Conservation (phyloP, 2,113 vertebrate genomes). For the Pomatostomus ruficeps region DNA sequence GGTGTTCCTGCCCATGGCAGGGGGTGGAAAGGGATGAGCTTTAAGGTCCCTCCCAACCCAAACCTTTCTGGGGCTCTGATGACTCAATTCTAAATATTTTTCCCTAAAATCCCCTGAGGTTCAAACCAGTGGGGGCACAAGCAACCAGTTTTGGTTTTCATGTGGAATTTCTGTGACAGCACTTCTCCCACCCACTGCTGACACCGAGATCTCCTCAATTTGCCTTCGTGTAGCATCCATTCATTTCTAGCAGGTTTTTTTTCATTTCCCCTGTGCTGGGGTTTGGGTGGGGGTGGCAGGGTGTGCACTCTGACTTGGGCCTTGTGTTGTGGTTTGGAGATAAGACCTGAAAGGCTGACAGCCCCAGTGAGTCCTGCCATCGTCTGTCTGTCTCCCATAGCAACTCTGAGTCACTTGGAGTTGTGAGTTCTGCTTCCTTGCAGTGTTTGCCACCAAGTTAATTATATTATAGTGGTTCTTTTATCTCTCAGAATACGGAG, state of each 20-base stretch:
- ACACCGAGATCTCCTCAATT: background rate
- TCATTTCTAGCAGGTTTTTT: background rate
- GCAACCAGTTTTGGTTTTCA: background rate
- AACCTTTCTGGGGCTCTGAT: background rate
- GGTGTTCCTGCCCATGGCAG: background rate
- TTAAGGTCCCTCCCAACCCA: background rate
- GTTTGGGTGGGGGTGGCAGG: background rate
- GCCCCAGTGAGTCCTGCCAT: background rate
- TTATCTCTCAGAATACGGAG: background rate
- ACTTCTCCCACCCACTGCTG: background rate
- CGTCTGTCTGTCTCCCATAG: conserved; percentile 2
- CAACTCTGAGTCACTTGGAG: background rate
- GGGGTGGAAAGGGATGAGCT: background rate
- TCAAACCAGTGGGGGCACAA: background rate
- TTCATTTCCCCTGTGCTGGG: background rate
- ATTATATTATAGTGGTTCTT: background rate
- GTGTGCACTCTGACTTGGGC: background rate
- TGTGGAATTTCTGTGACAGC: background rate
- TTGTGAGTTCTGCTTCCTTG: background rate
- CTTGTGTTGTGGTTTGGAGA: background rate
- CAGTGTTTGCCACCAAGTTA: background rate
- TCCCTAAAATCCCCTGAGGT: background rate
- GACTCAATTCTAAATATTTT: background rate
- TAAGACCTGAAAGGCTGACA: background rate
- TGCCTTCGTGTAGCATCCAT: background rate